Evolutionary conservation across 2,797 vertebrate species (phyloP).

Genomic region (Channa striata): DNA sequence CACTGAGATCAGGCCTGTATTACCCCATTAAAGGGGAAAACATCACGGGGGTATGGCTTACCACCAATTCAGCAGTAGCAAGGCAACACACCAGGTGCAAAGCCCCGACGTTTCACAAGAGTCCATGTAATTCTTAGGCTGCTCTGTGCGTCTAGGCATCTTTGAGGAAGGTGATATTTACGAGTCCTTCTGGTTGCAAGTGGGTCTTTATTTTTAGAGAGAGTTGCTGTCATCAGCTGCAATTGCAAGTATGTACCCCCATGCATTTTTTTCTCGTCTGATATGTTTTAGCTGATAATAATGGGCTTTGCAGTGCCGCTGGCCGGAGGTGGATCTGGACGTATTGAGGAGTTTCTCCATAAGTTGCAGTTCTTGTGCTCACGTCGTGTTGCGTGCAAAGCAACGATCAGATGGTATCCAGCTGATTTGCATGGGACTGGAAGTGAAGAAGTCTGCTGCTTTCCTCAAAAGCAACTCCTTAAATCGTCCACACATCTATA

Average conservation of each 20-base stretch:
- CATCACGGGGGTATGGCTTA: constrained; percentile 57
- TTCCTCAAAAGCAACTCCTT: background rate
- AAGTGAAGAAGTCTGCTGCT: background rate
- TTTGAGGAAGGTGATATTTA: constrained; percentile 68
- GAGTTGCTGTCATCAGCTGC: constrained; percentile 34
- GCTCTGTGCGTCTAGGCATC: constrained; percentile 51
- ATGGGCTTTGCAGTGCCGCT: background rate
- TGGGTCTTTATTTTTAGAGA: constrained; percentile 55
- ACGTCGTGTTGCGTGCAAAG: background rate
- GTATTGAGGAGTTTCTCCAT: background rate
- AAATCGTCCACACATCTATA: background rate
- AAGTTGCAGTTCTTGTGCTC: background rate
- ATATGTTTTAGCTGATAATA: background rate
- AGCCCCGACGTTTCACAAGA: constrained; percentile 61
- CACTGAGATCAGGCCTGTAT: constrained; percentile 54
- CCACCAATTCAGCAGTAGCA: constrained; percentile 63
- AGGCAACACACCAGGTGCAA: constrained; percentile 73
- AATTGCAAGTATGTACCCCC: background rate
- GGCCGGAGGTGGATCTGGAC: background rate
- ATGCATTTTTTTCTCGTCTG: background rate
- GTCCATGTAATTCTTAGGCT: constrained; percentile 40
- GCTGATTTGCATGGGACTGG: constrained; percentile 9
- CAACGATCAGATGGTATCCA: constrained; percentile 4
- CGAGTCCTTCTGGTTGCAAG: constrained; percentile 63
- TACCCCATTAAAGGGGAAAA: constrained; percentile 54